phyloP scores from a whole-genome alignment of 1,140 invertebrate genomes.

The Aphidius ervi region DNA sequence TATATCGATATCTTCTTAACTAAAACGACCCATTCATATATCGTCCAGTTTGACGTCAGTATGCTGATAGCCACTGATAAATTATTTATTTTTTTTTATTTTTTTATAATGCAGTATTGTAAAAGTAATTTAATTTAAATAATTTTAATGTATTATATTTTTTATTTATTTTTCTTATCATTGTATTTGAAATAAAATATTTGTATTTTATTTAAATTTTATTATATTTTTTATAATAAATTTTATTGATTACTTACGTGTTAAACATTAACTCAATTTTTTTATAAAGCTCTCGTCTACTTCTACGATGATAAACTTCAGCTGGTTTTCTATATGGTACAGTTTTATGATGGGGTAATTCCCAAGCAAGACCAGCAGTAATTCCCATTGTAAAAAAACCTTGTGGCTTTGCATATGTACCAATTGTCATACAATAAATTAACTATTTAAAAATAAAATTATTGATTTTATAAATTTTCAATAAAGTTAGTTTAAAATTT shows the following conservation, averaged over 20 bases:
- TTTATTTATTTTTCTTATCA: too few relatives aligned
- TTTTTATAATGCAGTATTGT: neutral
- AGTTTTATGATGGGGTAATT: slow-evolving; percentile 58
- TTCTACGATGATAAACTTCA: slow-evolving; percentile 50
- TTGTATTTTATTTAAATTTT: too few relatives aligned
- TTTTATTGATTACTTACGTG: slow-evolving; percentile 40
- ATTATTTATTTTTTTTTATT: neutral
- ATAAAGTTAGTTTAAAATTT: neutral
- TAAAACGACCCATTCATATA: slow-evolving; percentile 16
- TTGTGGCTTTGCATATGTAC: slow-evolving; percentile 53
- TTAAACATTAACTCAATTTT: slow-evolving; percentile 48
- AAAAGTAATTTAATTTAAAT: neutral
- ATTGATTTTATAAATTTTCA: neutral
- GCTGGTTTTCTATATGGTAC: slow-evolving; percentile 39
- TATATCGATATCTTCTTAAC: slow-evolving; percentile 22
- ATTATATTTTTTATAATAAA: neutral
- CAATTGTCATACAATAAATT: slow-evolving; percentile 64
- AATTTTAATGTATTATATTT: too few relatives aligned
- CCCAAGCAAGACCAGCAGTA: slow-evolving; percentile 70
- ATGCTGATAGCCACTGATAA: slow-evolving; percentile 11
- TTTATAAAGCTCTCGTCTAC: slow-evolving; percentile 49
- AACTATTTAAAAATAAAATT: slow-evolving; percentile 38
- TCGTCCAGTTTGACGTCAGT: slow-evolving; percentile 10
- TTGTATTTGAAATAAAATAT: too few relatives aligned
- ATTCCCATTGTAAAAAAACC: slow-evolving; percentile 63